Conservation (phyloP, 2,113 vertebrate species). For the Pungitius pungitius region DNA sequence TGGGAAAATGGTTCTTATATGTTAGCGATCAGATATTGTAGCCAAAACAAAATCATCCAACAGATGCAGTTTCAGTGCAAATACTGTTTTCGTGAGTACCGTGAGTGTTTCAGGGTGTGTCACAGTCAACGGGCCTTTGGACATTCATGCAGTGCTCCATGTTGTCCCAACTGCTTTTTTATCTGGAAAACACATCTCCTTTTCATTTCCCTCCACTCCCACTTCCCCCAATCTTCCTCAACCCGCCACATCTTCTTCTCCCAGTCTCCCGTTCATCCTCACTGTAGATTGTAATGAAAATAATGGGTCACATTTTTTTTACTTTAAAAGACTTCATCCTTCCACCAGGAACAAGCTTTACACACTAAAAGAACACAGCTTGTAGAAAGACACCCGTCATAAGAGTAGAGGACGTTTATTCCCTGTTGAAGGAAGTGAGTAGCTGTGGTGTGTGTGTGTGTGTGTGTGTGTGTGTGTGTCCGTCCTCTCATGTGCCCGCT, state of each 20-base stretch:
- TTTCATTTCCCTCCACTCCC: slow-evolving; percentile 1
- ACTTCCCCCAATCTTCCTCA: slow-evolving; percentile 2
- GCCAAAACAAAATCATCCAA: not conserved
- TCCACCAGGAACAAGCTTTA: not conserved
- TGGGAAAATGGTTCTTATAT: not conserved
- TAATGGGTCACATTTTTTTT: not conserved
- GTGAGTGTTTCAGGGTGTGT: not conserved
- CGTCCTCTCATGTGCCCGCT: slow-evolving; percentile 8
- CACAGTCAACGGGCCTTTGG: slow-evolving; percentile 1
- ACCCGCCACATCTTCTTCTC: not conserved
- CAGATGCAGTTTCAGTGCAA: not conserved
- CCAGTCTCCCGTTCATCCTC: not conserved
- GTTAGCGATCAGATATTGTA: not conserved
- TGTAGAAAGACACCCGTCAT: slow-evolving; percentile 28
- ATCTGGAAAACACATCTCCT: slow-evolving; percentile 7
- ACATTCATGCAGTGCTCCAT: slow-evolving; percentile 12
- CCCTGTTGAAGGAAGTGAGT: slow-evolving; percentile 23
- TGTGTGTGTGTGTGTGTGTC: not conserved
- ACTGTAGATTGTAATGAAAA: not conserved
- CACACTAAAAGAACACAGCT: slow-evolving; percentile 19
- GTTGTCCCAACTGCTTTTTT: slow-evolving; percentile 10
- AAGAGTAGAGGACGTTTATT: slow-evolving; percentile 12
- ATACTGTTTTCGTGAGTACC: not conserved
- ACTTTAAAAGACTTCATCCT: not conserved
- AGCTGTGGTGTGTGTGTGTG: slow-evolving; percentile 6